These are phyloP conservation scores for Hyla sarda DNA, from an alignment of 2,113 vertebrate genomes.

Conservation along the genomic window DNA sequence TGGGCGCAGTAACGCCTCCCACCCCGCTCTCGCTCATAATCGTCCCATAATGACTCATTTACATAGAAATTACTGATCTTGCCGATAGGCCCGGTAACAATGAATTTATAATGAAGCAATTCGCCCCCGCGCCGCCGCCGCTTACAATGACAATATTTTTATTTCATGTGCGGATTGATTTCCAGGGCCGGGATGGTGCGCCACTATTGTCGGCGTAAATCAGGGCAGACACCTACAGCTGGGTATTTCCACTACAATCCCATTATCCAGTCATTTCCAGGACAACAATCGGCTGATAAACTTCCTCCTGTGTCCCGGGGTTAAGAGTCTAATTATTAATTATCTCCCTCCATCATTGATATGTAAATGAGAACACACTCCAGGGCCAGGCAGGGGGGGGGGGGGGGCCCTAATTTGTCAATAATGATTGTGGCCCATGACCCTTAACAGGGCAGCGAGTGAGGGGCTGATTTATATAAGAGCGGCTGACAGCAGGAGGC, in stretches of 20 bases:
- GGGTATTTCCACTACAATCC: neutral
- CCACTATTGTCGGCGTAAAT: neutral
- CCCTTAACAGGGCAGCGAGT: constrained; percentile 96
- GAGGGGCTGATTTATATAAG: constrained; percentile 93
- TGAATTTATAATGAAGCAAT: neutral
- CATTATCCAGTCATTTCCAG: neutral
- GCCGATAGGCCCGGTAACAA: constrained; percentile 1
- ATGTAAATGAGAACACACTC: constrained; percentile 27
- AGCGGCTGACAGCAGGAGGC: constrained; percentile 88
- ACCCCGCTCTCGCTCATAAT: neutral
- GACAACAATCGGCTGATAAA: constrained; percentile 37
- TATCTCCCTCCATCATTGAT: constrained; percentile 49
- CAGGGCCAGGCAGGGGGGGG: constrained; percentile 69
- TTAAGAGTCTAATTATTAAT: constrained; percentile 58
- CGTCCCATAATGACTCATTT: neutral
- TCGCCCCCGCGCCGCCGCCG: neutral
- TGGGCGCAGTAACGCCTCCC: neutral
- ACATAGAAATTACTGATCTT: constrained; percentile 9
- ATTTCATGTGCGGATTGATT: constrained; percentile 13
- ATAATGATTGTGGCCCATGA: constrained; percentile 88
- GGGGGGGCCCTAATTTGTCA: constrained; percentile 88
- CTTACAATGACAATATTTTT: constrained; percentile 33
- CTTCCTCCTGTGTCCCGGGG: constrained; percentile 51
- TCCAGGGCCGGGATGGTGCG: neutral
- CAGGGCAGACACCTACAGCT: neutral